phyloP scores from a whole-genome alignment of 2,113 vertebrate species.

The Cervus canadensis region DNA sequence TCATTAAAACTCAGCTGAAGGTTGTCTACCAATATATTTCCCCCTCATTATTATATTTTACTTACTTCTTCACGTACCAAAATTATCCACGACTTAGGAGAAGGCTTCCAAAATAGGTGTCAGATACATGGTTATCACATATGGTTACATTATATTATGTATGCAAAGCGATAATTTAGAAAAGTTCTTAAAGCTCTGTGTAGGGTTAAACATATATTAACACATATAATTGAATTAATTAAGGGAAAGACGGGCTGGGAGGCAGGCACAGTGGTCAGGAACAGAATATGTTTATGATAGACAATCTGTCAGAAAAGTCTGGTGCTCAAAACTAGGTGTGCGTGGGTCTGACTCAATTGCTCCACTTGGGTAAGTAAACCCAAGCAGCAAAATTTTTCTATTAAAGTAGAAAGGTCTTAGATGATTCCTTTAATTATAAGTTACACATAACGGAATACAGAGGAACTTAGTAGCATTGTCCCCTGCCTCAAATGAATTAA shows the following conservation, averaged over 20 bases:
- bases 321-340: not conserved
- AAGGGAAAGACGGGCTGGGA: not conserved
- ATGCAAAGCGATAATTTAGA: not conserved
- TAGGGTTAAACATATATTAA: constrained; percentile 33
- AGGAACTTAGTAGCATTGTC: not conserved
- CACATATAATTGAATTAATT: constrained; percentile 23
- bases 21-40: constrained; percentile 1
- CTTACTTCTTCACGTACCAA: constrained; percentile 18
- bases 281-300: constrained; percentile 29
- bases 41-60: not conserved
- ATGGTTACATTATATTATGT: not conserved
- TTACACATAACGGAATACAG: constrained; percentile 30
- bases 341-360: constrained; percentile 31
- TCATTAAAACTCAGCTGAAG: constrained; percentile 31
- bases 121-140: not conserved
- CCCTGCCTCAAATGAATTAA: constrained; percentile 32
- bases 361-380: not conserved
- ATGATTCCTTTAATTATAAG: constrained; percentile 34
- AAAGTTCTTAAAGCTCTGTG: constrained; percentile 42
- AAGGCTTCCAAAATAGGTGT: not conserved
- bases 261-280: constrained; percentile 1
- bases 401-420: constrained; percentile 19
- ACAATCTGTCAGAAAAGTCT: constrained; percentile 3
- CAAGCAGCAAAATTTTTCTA: constrained; percentile 41
- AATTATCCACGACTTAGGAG: not conserved